These are phyloP conservation scores for Halictus ligatus DNA, from an alignment of 2,888 invertebrate genomes.

Conservation along the genomic window DNA sequence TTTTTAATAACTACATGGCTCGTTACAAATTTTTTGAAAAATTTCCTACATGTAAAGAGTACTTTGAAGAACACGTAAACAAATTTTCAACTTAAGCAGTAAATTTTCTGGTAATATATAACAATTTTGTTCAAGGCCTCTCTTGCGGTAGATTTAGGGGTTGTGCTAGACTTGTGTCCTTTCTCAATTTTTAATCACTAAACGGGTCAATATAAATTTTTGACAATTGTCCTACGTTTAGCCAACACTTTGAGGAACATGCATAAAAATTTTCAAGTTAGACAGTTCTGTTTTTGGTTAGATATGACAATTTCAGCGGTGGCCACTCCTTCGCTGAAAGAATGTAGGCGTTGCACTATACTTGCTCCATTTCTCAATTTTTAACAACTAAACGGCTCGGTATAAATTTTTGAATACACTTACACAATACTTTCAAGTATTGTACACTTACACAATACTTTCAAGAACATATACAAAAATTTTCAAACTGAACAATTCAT, in stretches of 20 bases:
- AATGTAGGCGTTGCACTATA: neutral
- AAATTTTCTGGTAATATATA: neutral
- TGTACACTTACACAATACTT: neutral
- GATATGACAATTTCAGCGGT: neutral
- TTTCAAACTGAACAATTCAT: neutral
- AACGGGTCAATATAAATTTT: fast-evolving
- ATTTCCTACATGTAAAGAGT: fast-evolving
- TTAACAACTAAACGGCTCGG: fast-evolving
- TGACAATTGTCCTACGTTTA: neutral
- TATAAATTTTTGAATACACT: neutral
- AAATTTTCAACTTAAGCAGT: neutral
- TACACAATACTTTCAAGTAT: fast-evolving
- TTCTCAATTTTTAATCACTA: neutral
- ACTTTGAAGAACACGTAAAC: no score
- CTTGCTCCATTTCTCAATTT: neutral
- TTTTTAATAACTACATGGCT: neutral
- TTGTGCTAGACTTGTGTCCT: neutral
- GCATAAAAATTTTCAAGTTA: neutral
- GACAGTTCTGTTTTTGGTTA: neutral
- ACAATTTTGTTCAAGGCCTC: fast-evolving
- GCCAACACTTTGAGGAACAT: neutral
- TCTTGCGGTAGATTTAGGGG: neutral
- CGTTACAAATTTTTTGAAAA: fast-evolving
- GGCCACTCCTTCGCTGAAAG: neutral
- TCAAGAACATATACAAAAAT: neutral